Percentiles rank a stretch among this genome's conserved stretches.
These are phyloP conservation scores for Ceratina japonica DNA, from an alignment of 1,140 invertebrate species.

Conservation along the genomic window DNA sequence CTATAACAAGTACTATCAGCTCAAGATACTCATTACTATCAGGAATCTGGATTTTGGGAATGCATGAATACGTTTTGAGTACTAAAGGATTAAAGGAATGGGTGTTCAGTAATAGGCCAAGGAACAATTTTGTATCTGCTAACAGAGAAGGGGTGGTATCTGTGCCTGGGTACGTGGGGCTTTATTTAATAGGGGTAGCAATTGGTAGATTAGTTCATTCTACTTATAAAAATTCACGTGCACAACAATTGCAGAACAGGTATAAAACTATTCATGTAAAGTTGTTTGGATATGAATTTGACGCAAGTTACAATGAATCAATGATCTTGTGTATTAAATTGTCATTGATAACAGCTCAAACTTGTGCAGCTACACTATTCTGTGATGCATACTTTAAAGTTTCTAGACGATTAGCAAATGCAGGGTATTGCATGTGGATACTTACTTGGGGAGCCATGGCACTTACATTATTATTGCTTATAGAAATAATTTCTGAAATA, in stretches of 20 bases:
- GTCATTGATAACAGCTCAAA: slow-evolving; percentile 72
- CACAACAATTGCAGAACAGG: slow-evolving; percentile 64
- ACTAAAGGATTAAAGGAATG: slow-evolving; percentile 84
- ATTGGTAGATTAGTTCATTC: slow-evolving; percentile 83
- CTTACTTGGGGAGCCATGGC: slow-evolving; percentile 81
- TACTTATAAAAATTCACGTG: slow-evolving; percentile 68
- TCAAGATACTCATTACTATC: slow-evolving; percentile 78
- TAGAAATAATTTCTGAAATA: slow-evolving; percentile 79
- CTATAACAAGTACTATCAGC: slow-evolving; percentile 80
- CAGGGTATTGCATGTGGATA: slow-evolving; percentile 88
- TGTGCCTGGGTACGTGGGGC: slow-evolving; percentile 88
- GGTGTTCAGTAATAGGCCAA: slow-evolving; percentile 83
- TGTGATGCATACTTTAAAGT: slow-evolving; percentile 78
- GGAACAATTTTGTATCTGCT: slow-evolving; percentile 85
- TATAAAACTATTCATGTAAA: slow-evolving; percentile 54
- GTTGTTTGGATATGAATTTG: slow-evolving; percentile 55
- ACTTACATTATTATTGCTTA: slow-evolving; percentile 79
- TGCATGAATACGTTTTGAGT: slow-evolving; percentile 86
- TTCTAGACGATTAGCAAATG: slow-evolving; percentile 88
- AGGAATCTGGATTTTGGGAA: slow-evolving; percentile 79
- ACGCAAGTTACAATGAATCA: slow-evolving; percentile 64
- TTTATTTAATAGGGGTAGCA: slow-evolving; percentile 89
- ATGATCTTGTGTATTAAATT: slow-evolving; percentile 73
- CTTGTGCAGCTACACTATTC: slow-evolving; percentile 79
- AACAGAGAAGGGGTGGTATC: slow-evolving; percentile 96